Evolutionary conservation across 1,140 invertebrate species (phyloP), one percentile per base, ranked within the genome.

Genomic region (Drosophila rufa): DNA sequence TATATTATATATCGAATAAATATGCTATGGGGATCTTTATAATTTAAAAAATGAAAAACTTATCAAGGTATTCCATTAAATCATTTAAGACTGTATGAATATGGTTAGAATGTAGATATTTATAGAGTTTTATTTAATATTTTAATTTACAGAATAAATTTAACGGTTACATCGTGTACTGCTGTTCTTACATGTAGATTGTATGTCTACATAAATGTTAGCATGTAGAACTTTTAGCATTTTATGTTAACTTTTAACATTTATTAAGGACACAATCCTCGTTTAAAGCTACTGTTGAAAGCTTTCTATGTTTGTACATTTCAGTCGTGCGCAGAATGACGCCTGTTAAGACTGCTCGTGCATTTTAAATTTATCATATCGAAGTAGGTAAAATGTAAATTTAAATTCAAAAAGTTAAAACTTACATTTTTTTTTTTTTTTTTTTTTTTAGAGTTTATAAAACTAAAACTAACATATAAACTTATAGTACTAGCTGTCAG

Each of bases 221-320:
- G 33, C 48, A 8, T 14, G 17, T 36, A 4, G 1, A 22, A 1
- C 3, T 9, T 2, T 1, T 38, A 4, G 5, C 6, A 17, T 53
- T 36, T 36, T 55, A 38, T n/a, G 1, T 55, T 22, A 12, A 38
- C 3, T 38, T 15, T 22, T 22, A 19, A 55, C 33, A 55, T 8
- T 22, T 55, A 15, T 55, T 55, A 55, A 55, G 51, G 51, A 55
- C 17, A 22, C 12, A 1, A 14, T 38, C 33, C 51, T 38, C 15
- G 19, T 0, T 22, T 5, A 55, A 55, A 55, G 51, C 51, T 55
- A 9, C 3, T 2, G 0, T 38, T 1, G 0, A 55, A 55, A 55
- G 51, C 51, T 55, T 55, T 38, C 51, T 38, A 55, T 38, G 51
- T 55, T 55, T 22, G 1, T 36, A 22, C 0, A 19, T 15, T 38